Evolutionary conservation across 2,888 invertebrate genomes (phyloP).

Genomic region (Cistogaster globosa): DNA sequence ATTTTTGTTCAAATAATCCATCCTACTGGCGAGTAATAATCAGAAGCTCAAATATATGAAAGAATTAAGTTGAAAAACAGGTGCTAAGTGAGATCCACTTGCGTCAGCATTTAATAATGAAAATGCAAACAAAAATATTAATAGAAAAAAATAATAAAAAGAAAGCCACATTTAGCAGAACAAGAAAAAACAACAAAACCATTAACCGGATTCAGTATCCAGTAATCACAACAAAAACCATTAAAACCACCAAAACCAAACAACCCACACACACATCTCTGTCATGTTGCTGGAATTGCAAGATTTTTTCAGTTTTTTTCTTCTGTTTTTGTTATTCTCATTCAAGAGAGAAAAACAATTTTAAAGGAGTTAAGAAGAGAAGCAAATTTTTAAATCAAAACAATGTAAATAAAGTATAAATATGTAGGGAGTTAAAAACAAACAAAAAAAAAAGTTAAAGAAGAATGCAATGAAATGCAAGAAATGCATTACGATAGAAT

Average conservation of each 20-base stretch:
- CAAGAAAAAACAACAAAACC: constrained; percentile 32
- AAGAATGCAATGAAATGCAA: constrained; percentile 24
- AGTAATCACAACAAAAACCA: constrained; percentile 46
- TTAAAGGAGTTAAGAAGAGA: constrained; percentile 33
- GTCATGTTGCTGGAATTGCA: neutral
- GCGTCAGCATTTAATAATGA: constrained; percentile 61
- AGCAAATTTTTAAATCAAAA: constrained; percentile 40
- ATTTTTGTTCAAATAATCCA: neutral
- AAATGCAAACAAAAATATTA: constrained; percentile 36
- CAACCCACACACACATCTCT: constrained; percentile 59
- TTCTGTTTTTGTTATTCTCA: neutral
- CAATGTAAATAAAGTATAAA: constrained; percentile 9
- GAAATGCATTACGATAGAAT: constrained; percentile 39
- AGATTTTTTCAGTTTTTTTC: neutral
- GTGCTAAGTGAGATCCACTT: constrained; percentile 64
- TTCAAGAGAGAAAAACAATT: constrained; percentile 9
- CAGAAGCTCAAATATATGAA: constrained; percentile 13
- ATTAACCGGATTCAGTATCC: constrained; percentile 62
- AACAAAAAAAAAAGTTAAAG: constrained; percentile 24
- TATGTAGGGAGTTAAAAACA: neutral
- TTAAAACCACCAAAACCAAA: constrained; percentile 50
- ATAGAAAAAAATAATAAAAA: neutral
- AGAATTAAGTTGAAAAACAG: constrained; percentile 59
- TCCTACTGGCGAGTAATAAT: constrained; percentile 16
- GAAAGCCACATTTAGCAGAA: constrained; percentile 22